A percentile compares a stretch with the other conserved stretches of the same genome.
These are phyloP conservation scores for Acromyrmex echinatior DNA, from an alignment of 1,140 invertebrate genomes.

Conservation along the genomic window DNA sequence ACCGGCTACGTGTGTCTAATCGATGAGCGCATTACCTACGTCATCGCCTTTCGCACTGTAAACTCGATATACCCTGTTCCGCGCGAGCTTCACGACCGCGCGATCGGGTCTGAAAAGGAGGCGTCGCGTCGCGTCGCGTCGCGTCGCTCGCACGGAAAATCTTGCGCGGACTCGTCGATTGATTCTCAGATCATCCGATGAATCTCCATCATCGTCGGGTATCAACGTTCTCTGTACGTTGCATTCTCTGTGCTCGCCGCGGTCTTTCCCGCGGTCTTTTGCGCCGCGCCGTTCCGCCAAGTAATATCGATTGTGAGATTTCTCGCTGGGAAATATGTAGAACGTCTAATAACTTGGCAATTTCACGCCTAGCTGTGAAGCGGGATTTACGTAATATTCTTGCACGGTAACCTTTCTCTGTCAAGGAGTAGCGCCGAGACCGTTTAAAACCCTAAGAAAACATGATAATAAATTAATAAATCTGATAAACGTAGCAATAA, in stretches of 20 bases:
- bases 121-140: background rate
- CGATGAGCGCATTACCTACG: conserved; percentile 75
- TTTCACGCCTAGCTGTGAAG: background rate
- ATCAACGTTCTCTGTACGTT: background rate
- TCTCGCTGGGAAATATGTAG: conserved; percentile 21
- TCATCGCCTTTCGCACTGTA: conserved; percentile 66
- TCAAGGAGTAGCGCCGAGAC: background rate
- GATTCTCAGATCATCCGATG: background rate
- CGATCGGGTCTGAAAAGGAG: background rate
- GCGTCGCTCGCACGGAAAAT: background rate
- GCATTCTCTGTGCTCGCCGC: background rate
- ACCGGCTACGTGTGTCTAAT: conserved; percentile 69
- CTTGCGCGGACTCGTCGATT: background rate
- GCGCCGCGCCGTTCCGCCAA: background rate
- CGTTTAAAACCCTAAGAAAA: background rate
- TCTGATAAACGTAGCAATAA: background rate
- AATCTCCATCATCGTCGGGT: background rate
- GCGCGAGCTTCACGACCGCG: conserved; percentile 22
- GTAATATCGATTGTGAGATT: conserved; percentile 41
- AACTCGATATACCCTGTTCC: conserved; percentile 34
- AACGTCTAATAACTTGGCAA: background rate
- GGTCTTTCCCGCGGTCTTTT: background rate
- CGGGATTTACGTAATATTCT: background rate
- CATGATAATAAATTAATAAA: background rate
- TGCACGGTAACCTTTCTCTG: background rate